Evolutionary conservation across 1,140 invertebrate genomes (phyloP).

Genomic region (Harpegnathos saltator): DNA sequence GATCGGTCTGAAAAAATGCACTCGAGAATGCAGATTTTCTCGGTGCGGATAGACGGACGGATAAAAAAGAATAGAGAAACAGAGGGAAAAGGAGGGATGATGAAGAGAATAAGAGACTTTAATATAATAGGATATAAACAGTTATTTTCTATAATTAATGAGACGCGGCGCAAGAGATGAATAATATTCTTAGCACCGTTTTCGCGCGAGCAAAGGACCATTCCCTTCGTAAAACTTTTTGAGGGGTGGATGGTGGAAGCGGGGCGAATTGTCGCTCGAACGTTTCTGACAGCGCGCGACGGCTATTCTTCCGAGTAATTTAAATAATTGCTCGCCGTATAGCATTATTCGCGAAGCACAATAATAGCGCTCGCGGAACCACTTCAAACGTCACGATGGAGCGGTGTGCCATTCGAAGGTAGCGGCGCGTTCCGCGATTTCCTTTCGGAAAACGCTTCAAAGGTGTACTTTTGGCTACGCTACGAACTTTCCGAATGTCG

Average conservation of each 20-base stretch:
- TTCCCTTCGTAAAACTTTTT: no score
- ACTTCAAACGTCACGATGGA: constrained; percentile 34
- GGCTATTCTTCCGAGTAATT: constrained; percentile 49
- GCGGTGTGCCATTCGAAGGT: constrained; percentile 3
- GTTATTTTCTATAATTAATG: constrained; percentile 31
- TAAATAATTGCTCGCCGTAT: constrained; percentile 46
- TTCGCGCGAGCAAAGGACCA: neutral
- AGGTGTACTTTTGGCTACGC: neutral
- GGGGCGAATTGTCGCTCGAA: neutral
- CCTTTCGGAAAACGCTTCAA: neutral
- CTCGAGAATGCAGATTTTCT: no score
- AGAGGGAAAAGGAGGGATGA: no score
- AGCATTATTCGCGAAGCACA: constrained; percentile 24
- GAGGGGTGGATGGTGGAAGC: no score
- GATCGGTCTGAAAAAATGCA: no score
- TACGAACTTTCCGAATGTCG: constrained; percentile 9
- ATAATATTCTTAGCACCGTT: constrained; percentile 18
- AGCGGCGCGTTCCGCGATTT: constrained; percentile 14
- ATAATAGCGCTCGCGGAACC: constrained; percentile 13
- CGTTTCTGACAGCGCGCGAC: neutral
- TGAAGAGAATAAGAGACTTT: no score
- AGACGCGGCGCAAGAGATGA: neutral
- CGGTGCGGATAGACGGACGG: no score
- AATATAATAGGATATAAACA: neutral
- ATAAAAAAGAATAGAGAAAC: no score